These are phyloP conservation scores for Mastomys coucha DNA, from an alignment of 2,113 vertebrate species.

Conservation along the genomic window DNA sequence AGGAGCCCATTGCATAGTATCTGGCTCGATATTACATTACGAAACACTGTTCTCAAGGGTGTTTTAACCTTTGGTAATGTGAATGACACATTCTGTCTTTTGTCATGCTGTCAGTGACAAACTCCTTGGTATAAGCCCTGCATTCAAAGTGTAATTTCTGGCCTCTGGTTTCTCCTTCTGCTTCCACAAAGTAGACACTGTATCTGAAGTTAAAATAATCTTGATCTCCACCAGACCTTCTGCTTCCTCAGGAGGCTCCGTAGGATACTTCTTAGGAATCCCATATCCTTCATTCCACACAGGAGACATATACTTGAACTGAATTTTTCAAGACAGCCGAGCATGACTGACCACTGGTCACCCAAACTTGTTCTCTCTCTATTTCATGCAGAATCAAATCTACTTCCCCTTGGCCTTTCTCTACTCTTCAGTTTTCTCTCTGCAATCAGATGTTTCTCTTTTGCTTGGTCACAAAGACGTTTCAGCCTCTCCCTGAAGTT, in stretches of 20 bases:
- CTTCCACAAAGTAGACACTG: slow-evolving; percentile 85
- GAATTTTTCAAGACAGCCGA: slow-evolving; percentile 89
- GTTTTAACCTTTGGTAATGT: slow-evolving; percentile 89
- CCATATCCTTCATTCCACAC: slow-evolving; percentile 86
- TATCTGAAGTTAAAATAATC: slow-evolving; percentile 86
- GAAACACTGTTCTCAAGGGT: background rate
- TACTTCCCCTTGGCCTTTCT: background rate
- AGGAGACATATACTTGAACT: slow-evolving; percentile 82
- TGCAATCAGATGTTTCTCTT: rapidly evolving
- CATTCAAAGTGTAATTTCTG: slow-evolving; percentile 87
- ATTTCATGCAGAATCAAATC: background rate
- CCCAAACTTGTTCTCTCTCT: background rate
- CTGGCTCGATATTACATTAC: background rate
- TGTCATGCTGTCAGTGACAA: slow-evolving; percentile 87
- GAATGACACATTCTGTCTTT: slow-evolving; percentile 92
- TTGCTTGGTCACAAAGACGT: too few species aligned
- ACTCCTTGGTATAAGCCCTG: slow-evolving; percentile 86
- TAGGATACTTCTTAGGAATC: slow-evolving; percentile 82
- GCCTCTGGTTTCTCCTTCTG: slow-evolving; percentile 91
- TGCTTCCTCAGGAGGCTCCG: slow-evolving; percentile 86
- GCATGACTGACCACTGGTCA: slow-evolving; percentile 48
- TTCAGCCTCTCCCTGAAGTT: background rate
- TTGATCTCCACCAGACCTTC: slow-evolving; percentile 84
- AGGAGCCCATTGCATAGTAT: background rate
- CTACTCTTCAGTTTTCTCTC: background rate